phyloP scores from a whole-genome alignment of 2,888 invertebrate species.

The Zaprionus bogoriensis region DNA sequence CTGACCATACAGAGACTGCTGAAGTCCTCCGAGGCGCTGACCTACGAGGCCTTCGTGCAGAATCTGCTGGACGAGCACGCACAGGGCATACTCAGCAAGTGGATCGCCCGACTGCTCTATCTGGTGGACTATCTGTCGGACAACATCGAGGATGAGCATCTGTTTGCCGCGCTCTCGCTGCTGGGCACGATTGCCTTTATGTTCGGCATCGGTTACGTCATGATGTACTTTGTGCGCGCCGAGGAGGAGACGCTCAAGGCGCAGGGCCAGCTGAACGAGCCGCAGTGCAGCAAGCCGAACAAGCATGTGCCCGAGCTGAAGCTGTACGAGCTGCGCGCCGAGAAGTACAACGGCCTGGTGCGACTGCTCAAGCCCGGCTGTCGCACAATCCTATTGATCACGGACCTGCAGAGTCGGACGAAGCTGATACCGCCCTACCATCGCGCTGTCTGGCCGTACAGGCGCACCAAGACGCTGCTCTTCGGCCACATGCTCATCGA shows the following conservation, averaged over 20 bases:
- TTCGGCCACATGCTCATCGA: slow-evolving; percentile 97
- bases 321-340: slow-evolving; percentile 95
- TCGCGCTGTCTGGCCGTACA: slow-evolving; percentile 96
- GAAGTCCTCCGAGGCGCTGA: slow-evolving; percentile 88
- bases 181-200: slow-evolving; percentile 91
- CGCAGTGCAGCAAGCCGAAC: slow-evolving; percentile 50
- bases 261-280: slow-evolving; percentile 71
- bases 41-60: slow-evolving; percentile 90
- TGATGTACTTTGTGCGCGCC: slow-evolving; percentile 89
- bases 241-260: slow-evolving; percentile 82
- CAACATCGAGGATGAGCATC: slow-evolving; percentile 89
- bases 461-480: slow-evolving; percentile 97
- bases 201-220: slow-evolving; percentile 90
- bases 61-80: slow-evolving; percentile 92
- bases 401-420: slow-evolving; percentile 93
- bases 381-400: slow-evolving; percentile 94
- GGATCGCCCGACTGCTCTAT: slow-evolving; percentile 86
- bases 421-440: slow-evolving; percentile 95
- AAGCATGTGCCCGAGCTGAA: slow-evolving; percentile 86
- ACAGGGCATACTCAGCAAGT: slow-evolving; percentile 87
- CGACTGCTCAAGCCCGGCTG: slow-evolving; percentile 96
- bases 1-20: slow-evolving; percentile 88
- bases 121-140: slow-evolving; percentile 89
- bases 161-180: slow-evolving; percentile 90
- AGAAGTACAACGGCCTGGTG: slow-evolving; percentile 97